Percentiles rank a stretch among this genome's conserved stretches.
Conservation (phyloP, 2,797 vertebrate genomes). For the Rhinogobio ventralis region DNA sequence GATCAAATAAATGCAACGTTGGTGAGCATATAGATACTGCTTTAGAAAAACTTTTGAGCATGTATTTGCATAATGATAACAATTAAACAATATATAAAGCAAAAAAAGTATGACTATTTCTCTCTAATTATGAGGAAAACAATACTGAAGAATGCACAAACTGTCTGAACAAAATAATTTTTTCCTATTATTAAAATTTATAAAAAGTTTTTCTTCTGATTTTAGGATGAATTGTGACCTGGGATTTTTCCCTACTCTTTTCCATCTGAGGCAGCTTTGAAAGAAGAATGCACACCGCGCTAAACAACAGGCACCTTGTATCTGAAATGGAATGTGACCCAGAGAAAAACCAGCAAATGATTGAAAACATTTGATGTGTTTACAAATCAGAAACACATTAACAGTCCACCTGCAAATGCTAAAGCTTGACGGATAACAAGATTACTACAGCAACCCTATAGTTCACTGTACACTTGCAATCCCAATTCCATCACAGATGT, state of each 20-base stretch:
- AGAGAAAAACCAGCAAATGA: background rate
- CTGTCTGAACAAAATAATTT: background rate
- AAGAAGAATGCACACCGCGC: background rate
- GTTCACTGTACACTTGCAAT: slow-evolving; percentile 19
- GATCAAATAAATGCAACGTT: background rate
- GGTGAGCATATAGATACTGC: background rate
- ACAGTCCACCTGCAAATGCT: slow-evolving; percentile 37
- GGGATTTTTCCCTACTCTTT: background rate
- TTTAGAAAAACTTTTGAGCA: background rate
- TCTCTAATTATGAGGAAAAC: background rate
- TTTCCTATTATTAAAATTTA: background rate
- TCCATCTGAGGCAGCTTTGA: background rate
- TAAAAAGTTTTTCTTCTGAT: background rate
- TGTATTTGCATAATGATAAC: background rate
- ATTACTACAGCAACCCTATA: slow-evolving; percentile 30
- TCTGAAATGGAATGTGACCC: background rate
- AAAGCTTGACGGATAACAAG: slow-evolving; percentile 32
- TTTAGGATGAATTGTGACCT: background rate
- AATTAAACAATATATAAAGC: background rate
- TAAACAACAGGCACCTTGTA: slow-evolving; percentile 17
- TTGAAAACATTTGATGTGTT: background rate
- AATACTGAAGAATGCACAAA: background rate
- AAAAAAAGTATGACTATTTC: background rate
- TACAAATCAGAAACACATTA: slow-evolving; percentile 8
- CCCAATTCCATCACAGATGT: slow-evolving; percentile 35